A percentile compares a stretch with the other conserved stretches of the same genome.
Evolutionary conservation across 2,797 vertebrate genomes (phyloP).

Genomic region (Alcedo atthis): DNA sequence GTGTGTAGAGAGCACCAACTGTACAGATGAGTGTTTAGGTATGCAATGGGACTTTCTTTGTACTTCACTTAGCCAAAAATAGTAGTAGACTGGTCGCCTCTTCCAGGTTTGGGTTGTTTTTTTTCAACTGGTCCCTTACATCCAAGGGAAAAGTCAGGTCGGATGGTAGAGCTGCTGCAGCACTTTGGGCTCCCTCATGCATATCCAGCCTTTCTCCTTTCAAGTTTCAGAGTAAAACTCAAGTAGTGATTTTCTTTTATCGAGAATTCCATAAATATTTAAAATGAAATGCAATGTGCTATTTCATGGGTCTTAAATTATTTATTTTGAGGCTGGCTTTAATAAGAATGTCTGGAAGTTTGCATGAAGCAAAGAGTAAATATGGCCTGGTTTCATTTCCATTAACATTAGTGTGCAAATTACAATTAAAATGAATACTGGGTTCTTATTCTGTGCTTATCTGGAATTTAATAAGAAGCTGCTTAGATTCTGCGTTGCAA

Average conservation of each 20-base stretch:
- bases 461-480: conserved; percentile 1
- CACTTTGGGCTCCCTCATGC: background rate
- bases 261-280: conserved; percentile 77
- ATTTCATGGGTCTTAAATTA: conserved; percentile 70
- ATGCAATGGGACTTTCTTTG: background rate
- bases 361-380: background rate
- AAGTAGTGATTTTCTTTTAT: conserved; percentile 56
- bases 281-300: conserved; percentile 57
- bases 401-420: background rate
- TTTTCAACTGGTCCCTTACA: background rate
- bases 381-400: conserved; percentile 5
- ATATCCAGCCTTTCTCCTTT: conserved; percentile 14
- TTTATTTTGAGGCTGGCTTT: conserved; percentile 75
- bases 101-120: background rate
- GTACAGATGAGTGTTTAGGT: background rate
- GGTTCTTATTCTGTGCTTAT: background rate
- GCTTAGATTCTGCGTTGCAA: background rate
- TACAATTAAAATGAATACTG: background rate
- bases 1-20: background rate
- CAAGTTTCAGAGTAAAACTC: conserved; percentile 45
- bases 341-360: conserved; percentile 56
- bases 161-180: background rate
- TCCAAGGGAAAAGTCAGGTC: background rate
- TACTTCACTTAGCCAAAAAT: background rate
- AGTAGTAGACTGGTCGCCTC: background rate